These are phyloP conservation scores for Sinocyclocheilus rhinocerous DNA, from an alignment of 2,113 vertebrate genomes.

Conservation along the genomic window DNA sequence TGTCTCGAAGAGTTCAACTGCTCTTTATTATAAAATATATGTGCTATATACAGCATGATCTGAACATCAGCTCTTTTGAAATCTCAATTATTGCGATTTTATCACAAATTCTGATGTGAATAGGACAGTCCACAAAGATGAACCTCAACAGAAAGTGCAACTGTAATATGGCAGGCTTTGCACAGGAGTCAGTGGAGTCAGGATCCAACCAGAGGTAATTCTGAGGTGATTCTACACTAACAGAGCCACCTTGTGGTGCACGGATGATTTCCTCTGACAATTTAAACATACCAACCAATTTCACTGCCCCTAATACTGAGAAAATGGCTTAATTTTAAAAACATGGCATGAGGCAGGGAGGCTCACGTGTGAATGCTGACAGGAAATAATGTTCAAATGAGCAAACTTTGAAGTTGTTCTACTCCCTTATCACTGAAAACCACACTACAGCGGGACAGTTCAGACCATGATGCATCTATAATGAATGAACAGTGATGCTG, in stretches of 20 bases:
- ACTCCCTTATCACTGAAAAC: constrained; percentile 12
- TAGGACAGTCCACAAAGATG: background rate
- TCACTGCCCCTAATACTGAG: background rate
- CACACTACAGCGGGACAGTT: background rate
- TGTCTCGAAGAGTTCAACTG: background rate
- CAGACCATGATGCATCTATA: constrained; percentile 37
- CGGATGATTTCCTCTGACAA: background rate
- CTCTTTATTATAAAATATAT: background rate
- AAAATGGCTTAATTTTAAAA: background rate
- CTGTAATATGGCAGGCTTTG: background rate
- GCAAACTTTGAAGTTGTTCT: constrained; percentile 23
- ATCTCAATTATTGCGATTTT: background rate
- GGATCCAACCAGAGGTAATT: background rate
- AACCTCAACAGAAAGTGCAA: background rate
- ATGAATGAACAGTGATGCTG: constrained; percentile 35
- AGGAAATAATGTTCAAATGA: background rate
- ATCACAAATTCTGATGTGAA: background rate
- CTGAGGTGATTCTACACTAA: constrained; percentile 30
- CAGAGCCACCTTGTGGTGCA: constrained; percentile 63
- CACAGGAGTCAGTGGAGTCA: background rate
- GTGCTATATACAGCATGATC: background rate
- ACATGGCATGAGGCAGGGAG: background rate
- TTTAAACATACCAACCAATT: background rate
- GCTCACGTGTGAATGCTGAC: background rate
- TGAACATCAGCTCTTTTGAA: background rate